Base-by-base conservation (phyloP, 2,113 vertebrate genomes). In the Globicephala melas region DNA sequence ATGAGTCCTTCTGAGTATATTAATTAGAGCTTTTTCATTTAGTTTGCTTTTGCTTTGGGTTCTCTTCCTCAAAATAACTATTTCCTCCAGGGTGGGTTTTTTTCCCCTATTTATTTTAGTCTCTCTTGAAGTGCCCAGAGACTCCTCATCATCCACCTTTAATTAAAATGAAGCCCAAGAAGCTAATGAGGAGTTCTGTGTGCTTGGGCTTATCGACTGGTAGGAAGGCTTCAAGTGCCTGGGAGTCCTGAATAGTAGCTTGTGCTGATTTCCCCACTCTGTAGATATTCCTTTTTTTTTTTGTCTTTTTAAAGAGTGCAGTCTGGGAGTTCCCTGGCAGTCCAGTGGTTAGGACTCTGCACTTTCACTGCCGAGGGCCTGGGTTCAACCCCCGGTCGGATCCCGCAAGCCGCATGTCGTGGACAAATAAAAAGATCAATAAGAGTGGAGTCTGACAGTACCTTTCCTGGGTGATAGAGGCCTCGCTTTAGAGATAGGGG, bases 1-100 rank as follows among this genome's bases (percentile, higher is more conserved):
- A 5, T 17, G 50, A 77, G 38, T 80, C 80, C 86, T 96, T 95
- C 79, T 95, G 53, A 91, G 88, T 55, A 53, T 63, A 85, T 76
- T 81, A 53, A 82, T 14, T 86, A 12, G 36, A 70, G 15, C 0
- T 10, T 83, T 95, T 67, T 36, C 44, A 18, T 84, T 96, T 77
- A 15, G 5, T 94, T 88, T 80, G 74, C n/a, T 79, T 89, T 94
- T 67, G 38, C 38, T 33, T 82, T 83, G 38, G 11, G 62, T 53
- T 91, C 67, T 91, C 23, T 89, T 89, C 55, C n/a, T 94, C 58
- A 84, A 58, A 82, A 85, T 81, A 73, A 71, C n/a, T 60, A 5
- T 76, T 68, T 77, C n/a, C n/a, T 85, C 70, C 26, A 47, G 15
- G 9, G 0, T 68, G 55, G 23, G 47, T 28, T 38, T 38, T 67